Percentiles rank a stretch among this genome's conserved stretches.
These are phyloP conservation scores for Poecilia gillii DNA, from an alignment of 2,797 vertebrate genomes.

Conservation along the genomic window DNA sequence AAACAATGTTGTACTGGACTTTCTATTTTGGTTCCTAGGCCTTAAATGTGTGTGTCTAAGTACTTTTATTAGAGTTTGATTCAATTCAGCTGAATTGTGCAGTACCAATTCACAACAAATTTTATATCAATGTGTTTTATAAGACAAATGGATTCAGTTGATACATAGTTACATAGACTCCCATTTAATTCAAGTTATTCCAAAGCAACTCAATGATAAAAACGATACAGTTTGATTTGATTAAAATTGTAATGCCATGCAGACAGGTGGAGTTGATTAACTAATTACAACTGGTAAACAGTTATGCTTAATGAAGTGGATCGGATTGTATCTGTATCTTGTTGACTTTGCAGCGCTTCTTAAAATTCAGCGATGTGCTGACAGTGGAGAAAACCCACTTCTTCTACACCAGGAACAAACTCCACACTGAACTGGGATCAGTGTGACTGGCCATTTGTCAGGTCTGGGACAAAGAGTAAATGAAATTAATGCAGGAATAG, in stretches of 20 bases:
- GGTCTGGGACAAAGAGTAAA: background rate
- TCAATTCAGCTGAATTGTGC: background rate
- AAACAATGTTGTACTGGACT: constrained; percentile 39
- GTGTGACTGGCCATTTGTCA: background rate
- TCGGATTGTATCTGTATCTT: background rate
- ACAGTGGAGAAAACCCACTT: background rate
- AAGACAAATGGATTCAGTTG: background rate
- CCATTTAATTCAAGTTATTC: background rate
- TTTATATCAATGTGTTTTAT: background rate
- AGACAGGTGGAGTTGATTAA: background rate
- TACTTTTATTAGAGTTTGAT: background rate
- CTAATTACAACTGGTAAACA: background rate
- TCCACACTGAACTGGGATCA: background rate
- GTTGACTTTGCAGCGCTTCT: background rate
- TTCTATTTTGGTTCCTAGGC: constrained; percentile 38
- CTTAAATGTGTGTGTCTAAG: constrained; percentile 28
- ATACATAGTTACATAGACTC: background rate
- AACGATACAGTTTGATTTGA: background rate
- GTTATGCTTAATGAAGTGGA: background rate
- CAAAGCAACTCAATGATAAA: background rate
- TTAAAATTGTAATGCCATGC: background rate
- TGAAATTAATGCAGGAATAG: background rate
- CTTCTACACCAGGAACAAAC: background rate
- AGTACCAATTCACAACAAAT: background rate
- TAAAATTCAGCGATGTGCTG: background rate